These are phyloP conservation scores for Schmidtea mediterranea DNA, from an alignment of 1,140 invertebrate genomes.

Conservation along the genomic window DNA sequence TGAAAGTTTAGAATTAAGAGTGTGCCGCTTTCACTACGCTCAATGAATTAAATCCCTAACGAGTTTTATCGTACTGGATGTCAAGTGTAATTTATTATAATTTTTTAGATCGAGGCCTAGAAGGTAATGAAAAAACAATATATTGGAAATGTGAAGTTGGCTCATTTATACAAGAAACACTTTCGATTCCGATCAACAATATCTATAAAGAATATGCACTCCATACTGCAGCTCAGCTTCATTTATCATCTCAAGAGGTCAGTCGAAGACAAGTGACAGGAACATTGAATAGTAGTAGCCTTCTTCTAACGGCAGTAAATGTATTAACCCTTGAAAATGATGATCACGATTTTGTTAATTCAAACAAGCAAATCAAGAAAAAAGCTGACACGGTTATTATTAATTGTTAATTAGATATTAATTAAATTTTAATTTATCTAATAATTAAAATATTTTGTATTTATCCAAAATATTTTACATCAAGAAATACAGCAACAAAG, in stretches of 20 bases:
- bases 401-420: too few species aligned
- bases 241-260: constrained; percentile 19
- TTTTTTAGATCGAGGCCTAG: too few species aligned
- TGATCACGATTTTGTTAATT: background rate
- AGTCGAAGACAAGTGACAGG: constrained; percentile 19
- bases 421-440: too few species aligned
- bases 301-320: constrained; percentile 18
- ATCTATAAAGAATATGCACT: constrained; percentile 18
- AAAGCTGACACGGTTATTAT: too few species aligned
- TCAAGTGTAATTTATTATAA: background rate
- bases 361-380: too few species aligned
- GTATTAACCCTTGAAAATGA: constrained; percentile 9
- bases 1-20: too few species aligned
- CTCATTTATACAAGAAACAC: constrained; percentile 14
- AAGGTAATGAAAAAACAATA: constrained; percentile 10
- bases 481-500: too few species aligned
- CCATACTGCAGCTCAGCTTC: constrained; percentile 19
- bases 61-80: too few species aligned
- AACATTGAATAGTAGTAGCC: constrained; percentile 17
- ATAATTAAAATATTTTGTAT: too few species aligned
- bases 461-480: too few species aligned
- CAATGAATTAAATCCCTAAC: too few species aligned
- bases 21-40: too few species aligned
- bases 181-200: constrained; percentile 21
- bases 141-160: constrained; percentile 25